These are phyloP conservation scores for Uropsilus gracilis DNA, from an alignment of 2,113 vertebrate genomes.

Conservation along the genomic window DNA sequence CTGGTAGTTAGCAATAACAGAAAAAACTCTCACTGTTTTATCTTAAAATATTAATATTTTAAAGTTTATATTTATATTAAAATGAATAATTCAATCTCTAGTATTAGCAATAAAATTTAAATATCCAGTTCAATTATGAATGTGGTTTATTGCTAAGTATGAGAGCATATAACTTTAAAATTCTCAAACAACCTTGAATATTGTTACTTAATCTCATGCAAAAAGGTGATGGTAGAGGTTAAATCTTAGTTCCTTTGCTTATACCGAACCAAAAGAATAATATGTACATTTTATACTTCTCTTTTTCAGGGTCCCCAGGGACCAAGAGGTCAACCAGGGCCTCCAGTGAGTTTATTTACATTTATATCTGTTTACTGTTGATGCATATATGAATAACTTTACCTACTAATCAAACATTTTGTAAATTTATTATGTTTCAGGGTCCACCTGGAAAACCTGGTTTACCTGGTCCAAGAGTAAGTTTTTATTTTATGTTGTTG, in stretches of 20 bases:
- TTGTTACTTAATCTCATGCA: background rate
- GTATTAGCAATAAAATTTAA: background rate
- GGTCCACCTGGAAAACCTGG: constrained; percentile 94
- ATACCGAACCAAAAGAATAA: constrained; percentile 26
- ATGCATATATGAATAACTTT: constrained; percentile 6
- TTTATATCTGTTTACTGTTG: background rate
- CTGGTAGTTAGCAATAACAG: background rate
- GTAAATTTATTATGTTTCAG: constrained; percentile 80
- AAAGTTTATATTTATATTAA: constrained; percentile 25
- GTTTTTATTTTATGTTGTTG: constrained; percentile 73
- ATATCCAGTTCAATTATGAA: background rate
- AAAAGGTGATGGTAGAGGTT: background rate
- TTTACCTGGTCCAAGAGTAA: constrained; percentile 92
- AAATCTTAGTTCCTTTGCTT: background rate
- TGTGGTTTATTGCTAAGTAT: background rate
- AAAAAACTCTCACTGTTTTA: background rate
- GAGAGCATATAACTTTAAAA: background rate
- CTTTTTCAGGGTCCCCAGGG: constrained; percentile 93
- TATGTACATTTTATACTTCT: constrained; percentile 15
- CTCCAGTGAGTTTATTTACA: constrained; percentile 89
- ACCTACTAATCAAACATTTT: constrained; percentile 48
- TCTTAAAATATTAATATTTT: background rate
- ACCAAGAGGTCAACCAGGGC: constrained; percentile 91
- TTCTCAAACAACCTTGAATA: background rate
- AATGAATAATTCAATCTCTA: background rate